These are phyloP conservation scores for Fratercula arctica DNA, from an alignment of 2,797 vertebrate species.

Conservation along the genomic window DNA sequence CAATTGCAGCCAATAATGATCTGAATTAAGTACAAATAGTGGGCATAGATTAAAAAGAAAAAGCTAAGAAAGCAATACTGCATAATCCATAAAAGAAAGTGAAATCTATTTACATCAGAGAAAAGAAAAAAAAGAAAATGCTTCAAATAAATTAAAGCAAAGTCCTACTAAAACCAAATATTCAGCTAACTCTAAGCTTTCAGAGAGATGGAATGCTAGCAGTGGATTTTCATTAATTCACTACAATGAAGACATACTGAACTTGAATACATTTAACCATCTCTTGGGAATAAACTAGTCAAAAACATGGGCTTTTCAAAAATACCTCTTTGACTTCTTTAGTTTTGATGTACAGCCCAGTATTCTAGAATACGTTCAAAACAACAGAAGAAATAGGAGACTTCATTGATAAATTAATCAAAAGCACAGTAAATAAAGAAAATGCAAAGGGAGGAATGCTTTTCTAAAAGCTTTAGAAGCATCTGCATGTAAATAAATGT, in stretches of 20 bases:
- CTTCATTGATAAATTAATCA: background rate
- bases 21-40: background rate
- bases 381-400: background rate
- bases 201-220: background rate
- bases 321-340: background rate
- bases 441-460: fast-evolving
- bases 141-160: background rate
- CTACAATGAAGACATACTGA: background rate
- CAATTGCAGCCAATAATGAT: background rate
- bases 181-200: background rate
- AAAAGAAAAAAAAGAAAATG: background rate
- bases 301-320: background rate
- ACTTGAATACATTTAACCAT: background rate
- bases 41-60: background rate
- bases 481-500: background rate
- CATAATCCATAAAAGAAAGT: background rate
- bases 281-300: background rate
- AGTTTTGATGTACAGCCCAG: background rate
- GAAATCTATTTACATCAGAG: background rate
- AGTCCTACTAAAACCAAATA: background rate
- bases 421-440: background rate
- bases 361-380: background rate
- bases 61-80: background rate
- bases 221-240: background rate
- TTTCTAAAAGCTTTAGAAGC: background rate